These are phyloP conservation scores for Lomographa bimaculata DNA, from an alignment of 2,888 invertebrate genomes.

Conservation along the genomic window DNA sequence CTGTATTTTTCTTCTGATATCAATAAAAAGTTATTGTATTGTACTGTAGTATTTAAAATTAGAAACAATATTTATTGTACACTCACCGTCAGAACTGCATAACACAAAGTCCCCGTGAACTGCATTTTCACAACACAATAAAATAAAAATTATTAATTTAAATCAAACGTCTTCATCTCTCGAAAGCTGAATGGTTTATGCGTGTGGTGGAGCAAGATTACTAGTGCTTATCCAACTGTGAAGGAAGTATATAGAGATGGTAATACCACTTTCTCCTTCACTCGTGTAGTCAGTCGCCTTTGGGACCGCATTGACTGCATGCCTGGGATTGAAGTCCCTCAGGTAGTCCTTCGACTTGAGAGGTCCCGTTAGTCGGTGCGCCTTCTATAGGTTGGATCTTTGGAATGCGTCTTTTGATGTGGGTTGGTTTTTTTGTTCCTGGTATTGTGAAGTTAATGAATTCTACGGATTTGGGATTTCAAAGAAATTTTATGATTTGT, in stretches of 20 bases:
- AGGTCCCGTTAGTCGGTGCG: constrained; percentile 3
- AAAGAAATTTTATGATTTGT: too few species aligned
- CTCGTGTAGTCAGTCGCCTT: background rate
- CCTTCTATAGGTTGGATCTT: background rate
- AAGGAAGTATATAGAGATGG: constrained; percentile 48
- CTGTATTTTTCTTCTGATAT: too few species aligned
- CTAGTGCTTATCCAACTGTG: constrained; percentile 52
- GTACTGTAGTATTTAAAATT: too few species aligned
- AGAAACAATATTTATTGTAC: too few species aligned
- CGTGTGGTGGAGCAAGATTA: constrained; percentile 47
- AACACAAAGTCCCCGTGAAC: constrained; percentile 51
- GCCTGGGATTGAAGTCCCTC: background rate
- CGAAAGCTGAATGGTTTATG: constrained; percentile 58
- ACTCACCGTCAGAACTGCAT: constrained; percentile 62
- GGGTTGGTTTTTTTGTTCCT: too few species aligned
- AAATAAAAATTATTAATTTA: constrained; percentile 4
- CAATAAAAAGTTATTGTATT: too few species aligned
- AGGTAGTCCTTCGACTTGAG: too few species aligned
- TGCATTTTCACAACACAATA: constrained; percentile 56
- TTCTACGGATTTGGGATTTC: too few species aligned
- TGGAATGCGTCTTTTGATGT: constrained; percentile 4
- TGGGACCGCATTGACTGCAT: too few species aligned
- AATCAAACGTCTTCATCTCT: constrained; percentile 44
- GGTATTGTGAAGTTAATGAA: too few species aligned
- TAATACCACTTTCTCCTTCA: constrained; percentile 36